These are phyloP conservation scores for Anas bahamensis DNA, from an alignment of 2,797 vertebrate genomes.

Conservation along the genomic window DNA sequence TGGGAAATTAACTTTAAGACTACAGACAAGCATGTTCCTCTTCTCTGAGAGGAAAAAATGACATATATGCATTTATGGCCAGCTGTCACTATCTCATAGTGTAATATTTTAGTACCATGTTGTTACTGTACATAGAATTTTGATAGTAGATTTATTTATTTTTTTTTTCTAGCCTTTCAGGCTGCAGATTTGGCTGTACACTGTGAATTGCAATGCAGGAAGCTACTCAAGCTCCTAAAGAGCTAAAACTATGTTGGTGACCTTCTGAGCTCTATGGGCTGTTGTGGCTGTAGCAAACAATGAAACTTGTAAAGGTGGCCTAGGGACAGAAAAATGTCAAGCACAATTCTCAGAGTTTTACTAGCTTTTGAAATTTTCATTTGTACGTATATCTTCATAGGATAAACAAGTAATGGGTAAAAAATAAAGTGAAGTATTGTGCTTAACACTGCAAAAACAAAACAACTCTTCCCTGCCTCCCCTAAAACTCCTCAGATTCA, in stretches of 20 bases:
- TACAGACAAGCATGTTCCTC: background rate
- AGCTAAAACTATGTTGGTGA: background rate
- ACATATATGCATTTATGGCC: background rate
- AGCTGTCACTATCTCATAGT: background rate
- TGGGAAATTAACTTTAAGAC: background rate
- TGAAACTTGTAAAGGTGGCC: background rate
- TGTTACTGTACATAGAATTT: background rate
- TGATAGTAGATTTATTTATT: background rate
- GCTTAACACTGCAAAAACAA: background rate
- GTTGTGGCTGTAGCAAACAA: background rate
- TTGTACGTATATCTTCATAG: background rate
- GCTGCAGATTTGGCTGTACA: background rate
- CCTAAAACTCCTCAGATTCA: background rate
- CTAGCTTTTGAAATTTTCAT: background rate
- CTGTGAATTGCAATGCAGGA: background rate
- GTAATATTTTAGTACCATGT: background rate
- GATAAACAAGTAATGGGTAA: background rate
- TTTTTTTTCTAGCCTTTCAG: background rate
- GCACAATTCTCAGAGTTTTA: background rate
- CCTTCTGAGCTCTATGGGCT: background rate
- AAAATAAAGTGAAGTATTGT: background rate
- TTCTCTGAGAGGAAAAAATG: background rate
- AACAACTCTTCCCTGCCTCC: background rate
- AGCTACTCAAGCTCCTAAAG: background rate
- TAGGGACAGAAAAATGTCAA: background rate